phyloP scores from a whole-genome alignment of 2,888 invertebrate genomes.

The Clistopyga incitator region DNA sequence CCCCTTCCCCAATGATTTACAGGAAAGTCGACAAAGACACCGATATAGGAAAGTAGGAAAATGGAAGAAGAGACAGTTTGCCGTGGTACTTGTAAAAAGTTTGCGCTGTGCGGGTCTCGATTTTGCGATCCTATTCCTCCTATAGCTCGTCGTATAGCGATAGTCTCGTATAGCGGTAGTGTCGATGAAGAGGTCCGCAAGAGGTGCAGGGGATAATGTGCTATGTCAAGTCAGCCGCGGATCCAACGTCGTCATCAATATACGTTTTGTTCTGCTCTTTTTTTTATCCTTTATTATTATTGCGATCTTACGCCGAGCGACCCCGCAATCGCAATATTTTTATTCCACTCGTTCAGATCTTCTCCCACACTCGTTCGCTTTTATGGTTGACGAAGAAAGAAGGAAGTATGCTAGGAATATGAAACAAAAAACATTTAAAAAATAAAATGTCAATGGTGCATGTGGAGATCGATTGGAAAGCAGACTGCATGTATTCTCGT shows the following conservation, averaged over 20 bases:
- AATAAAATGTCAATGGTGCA: conserved; percentile 1
- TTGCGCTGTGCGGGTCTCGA: conserved; percentile 36
- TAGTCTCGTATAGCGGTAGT: conserved; percentile 15
- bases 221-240: conserved; percentile 9
- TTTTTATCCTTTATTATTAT: conserved; percentile 4
- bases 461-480: neutral
- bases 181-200: conserved; percentile 8
- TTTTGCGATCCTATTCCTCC: conserved; percentile 54
- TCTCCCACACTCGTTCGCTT: neutral
- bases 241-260: conserved; percentile 5
- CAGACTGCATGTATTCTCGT: neutral
- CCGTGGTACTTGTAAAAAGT: conserved; percentile 52
- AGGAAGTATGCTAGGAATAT: neutral
- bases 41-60: conserved; percentile 31
- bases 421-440: conserved; percentile 10
- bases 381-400: conserved; percentile 5
- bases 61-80: conserved; percentile 59
- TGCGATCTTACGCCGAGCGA: neutral
- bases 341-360: conserved; percentile 9
- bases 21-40: conserved; percentile 38
- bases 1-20: conserved; percentile 37
- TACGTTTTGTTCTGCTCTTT: conserved; percentile 9
- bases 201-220: neutral
- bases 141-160: conserved; percentile 14
- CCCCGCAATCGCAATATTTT: conserved; percentile 29